Evolutionary conservation across 2,797 vertebrate genomes (phyloP), one percentile per base, ranked within the genome.

Genomic region (Varecia variegata): DNA sequence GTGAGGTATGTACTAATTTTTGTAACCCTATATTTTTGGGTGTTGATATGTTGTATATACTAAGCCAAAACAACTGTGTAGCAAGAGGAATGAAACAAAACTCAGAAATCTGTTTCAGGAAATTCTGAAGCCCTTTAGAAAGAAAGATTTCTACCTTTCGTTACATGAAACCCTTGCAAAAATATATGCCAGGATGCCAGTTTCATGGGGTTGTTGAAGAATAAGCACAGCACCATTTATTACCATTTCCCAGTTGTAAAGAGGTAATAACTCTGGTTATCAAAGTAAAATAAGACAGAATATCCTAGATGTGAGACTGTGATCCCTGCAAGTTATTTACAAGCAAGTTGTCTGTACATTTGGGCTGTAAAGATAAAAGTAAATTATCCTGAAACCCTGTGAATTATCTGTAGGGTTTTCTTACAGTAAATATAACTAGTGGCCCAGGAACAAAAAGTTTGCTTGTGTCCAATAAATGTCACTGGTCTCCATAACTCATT

Each of bases 51-150:
- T 3, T 79, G 15, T 80, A 15, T 30, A 54, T 50, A 58, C 11
- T 10, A n/a, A 82, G 20, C 50, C 40, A 74, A 52, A 84, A 54
- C 21, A 80, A 71, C 9, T 84, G 7, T 45, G 20, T 70, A 68
- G 35, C 35, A 65, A 94, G 32, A 76, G 15, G n/a, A 91, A 87
- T 71, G 56, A 35, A 88, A 65, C 38, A 68, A 89, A 85, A 40
- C 8, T 73, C 43, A 40, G 30, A 67, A 60, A n/a, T 97, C 56
- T 80, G 25, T 91, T 80, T 86, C 88, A 97, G 98, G 97, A 98
- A 74, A 95, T 50, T 20, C 56, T 95, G 77, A 94, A 88, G 40
- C 5, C 47, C n/a, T 80, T 94, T 68, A 76, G 35, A 88, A 88
- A 93, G 74, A 82, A 71, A 82, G 15, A 54, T 13, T 27, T 89